Base-by-base conservation (phyloP, 2,888 invertebrate species). In the Acleris sparsana region DNA sequence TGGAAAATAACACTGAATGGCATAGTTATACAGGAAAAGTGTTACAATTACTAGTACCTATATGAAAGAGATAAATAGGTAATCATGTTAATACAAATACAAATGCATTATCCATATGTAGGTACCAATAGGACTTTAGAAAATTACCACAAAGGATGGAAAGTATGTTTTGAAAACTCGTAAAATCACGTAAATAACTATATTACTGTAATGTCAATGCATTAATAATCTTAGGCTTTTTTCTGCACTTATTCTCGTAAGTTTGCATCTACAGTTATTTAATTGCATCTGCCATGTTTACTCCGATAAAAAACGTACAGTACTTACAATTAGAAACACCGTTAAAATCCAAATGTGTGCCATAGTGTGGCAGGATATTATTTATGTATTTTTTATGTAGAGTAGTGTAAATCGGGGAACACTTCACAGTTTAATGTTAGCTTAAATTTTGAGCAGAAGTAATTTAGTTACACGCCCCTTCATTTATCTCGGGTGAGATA, bases 281-380 rank as follows among this genome's bases (percentile, higher is more conserved):
- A 9, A 33, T 9, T 33, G 33, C 33, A 33, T 33, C 9, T 33
- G 9, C 9, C 9, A 39, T 13, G 39, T 49, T 62, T 56, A 43
- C 29, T 48, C 17, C 13, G 52, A 51, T 48, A 57, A 57, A 46
- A 25, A 49, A 53, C 25, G 11, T 39, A 46, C 17, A 29, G 43
- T 43, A 72, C 83, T 80, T 64, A 83, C 83, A 69, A 74, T 29
- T 16, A 76, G 66, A 51, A 79, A 62, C 60, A 80, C 53, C 18
- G 43, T 53, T 59, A 78, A 60, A 60, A 77, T 65, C 68, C 67
- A 75, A 49, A 77, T 33, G 22, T 67, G 69, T 56, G 62, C 68
- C 72, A 73, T 75, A 17, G 67, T 53, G 55, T 22, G 39, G 44
- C 11, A 18, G 13, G 17, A 46, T 5, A 60, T 18, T 13, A 60